phyloP scores from a whole-genome alignment of 2,888 invertebrate genomes.

The Acronicta psi region DNA sequence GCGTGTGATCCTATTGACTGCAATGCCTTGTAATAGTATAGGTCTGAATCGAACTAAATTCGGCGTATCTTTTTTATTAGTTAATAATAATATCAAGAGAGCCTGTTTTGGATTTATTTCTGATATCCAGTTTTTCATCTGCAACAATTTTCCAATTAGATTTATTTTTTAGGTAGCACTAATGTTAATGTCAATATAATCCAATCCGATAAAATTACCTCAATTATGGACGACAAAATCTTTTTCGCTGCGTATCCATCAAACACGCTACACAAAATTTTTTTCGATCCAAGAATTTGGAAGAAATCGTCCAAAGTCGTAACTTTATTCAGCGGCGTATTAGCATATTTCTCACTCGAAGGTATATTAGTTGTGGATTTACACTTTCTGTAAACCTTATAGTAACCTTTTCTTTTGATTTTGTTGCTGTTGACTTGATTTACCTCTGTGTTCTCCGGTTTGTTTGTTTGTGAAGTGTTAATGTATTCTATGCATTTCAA shows the following conservation, averaged over 20 bases:
- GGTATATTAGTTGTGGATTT: slow-evolving; percentile 72
- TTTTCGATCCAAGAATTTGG: slow-evolving; percentile 71
- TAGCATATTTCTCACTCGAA: slow-evolving; percentile 22
- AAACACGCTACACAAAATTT: slow-evolving; percentile 68
- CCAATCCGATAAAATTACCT: slow-evolving; percentile 63
- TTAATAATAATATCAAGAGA: slow-evolving; percentile 73
- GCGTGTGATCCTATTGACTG: slow-evolving; percentile 80
- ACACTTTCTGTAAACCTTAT: slow-evolving; percentile 73
- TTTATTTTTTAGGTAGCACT: no score
- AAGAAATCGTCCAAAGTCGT: slow-evolving; percentile 78
- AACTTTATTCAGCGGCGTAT: slow-evolving; percentile 70
- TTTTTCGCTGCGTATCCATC: slow-evolving; percentile 68
- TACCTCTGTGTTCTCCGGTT: slow-evolving; percentile 6
- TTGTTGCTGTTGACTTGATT: slow-evolving; percentile 31
- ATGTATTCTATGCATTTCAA: slow-evolving; percentile 35
- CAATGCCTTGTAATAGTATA: slow-evolving; percentile 79
- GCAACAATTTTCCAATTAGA: slow-evolving; percentile 26
- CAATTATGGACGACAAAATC: slow-evolving; percentile 69
- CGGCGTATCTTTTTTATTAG: slow-evolving; percentile 79
- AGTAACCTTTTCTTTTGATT: slow-evolving; percentile 60
- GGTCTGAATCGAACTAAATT: slow-evolving; percentile 74
- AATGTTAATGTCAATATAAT: neutral
- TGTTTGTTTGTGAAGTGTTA: slow-evolving; percentile 9
- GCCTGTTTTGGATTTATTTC: slow-evolving; percentile 79
- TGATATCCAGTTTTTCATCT: slow-evolving; percentile 80